phyloP scores from a whole-genome alignment of 2,888 invertebrate genomes.

The Lithosia quadra region DNA sequence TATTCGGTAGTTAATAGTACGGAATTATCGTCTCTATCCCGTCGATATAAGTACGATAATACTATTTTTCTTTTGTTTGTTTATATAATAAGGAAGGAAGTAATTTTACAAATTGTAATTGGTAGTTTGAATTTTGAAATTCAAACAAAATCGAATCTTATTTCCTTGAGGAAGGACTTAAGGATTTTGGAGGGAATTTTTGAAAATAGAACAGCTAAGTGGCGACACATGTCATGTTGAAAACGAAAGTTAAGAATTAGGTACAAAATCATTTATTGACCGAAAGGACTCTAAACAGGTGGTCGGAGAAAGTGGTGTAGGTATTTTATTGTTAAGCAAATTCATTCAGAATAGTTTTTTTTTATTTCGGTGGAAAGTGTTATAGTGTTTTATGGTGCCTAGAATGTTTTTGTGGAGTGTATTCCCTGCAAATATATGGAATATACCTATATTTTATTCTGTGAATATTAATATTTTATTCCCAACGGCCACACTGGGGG shows the following conservation, averaged over 20 bases:
- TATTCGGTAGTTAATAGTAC: slow-evolving; percentile 15
- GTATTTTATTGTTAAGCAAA: slow-evolving; percentile 3
- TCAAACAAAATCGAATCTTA: slow-evolving; percentile 24
- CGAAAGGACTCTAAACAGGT: slow-evolving; percentile 36
- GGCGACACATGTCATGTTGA: slow-evolving; percentile 48
- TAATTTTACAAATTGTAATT: not conserved
- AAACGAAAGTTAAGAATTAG: slow-evolving; percentile 42
- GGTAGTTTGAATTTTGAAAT: not conserved
- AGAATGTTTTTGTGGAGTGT: not conserved
- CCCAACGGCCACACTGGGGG: too few species aligned
- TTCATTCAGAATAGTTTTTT: not conserved
- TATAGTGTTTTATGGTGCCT: not conserved
- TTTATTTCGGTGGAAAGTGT: not conserved
- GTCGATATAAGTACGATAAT: slow-evolving; percentile 24
- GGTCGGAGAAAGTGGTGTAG: slow-evolving; percentile 45
- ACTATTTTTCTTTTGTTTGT: slow-evolving; percentile 14
- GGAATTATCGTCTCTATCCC: slow-evolving; percentile 45
- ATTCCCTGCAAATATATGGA: not conserved
- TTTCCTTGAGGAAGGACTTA: not conserved
- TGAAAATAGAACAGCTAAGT: slow-evolving; percentile 21
- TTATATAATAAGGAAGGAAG: slow-evolving; percentile 25
- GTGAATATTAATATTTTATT: too few species aligned
- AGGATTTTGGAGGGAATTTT: not conserved
- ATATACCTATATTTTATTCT: too few species aligned
- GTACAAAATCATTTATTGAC: slow-evolving; percentile 38